Conservation (phyloP, 2,113 vertebrate genomes). For the Petroica traversi region DNA sequence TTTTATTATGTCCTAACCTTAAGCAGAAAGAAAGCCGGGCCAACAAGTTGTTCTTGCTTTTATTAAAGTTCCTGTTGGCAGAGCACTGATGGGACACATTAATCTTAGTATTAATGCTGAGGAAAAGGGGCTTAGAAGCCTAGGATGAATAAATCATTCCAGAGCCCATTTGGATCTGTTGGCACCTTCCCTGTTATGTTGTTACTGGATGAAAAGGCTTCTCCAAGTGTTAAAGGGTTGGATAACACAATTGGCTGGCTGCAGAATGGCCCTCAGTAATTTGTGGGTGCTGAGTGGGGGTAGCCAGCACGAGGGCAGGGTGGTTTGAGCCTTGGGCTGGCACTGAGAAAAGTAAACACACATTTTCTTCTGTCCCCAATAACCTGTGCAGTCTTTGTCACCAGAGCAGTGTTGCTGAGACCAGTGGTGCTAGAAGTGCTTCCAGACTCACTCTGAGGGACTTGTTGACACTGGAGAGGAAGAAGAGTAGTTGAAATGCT, state of each 20-base stretch:
- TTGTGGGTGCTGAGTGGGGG: neutral
- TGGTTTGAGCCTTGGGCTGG: neutral
- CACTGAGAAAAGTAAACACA: neutral
- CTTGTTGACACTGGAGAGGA: neutral
- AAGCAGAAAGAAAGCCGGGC: constrained; percentile 13
- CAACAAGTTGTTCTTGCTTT: constrained; percentile 40
- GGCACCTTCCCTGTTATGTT: constrained; percentile 30
- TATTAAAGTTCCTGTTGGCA: constrained; percentile 64
- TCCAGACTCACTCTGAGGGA: neutral
- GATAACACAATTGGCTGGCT: neutral
- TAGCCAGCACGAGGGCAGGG: neutral
- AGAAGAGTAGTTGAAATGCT: neutral
- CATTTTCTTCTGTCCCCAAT: neutral
- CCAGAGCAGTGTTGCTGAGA: no score
- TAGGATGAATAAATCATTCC: constrained; percentile 41
- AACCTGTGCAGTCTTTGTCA: neutral
- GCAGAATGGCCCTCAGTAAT: neutral
- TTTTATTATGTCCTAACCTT: constrained; percentile 36
- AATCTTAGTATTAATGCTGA: constrained; percentile 58
- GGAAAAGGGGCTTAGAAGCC: constrained; percentile 40
- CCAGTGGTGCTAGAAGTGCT: neutral
- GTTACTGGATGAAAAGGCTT: constrained; percentile 21
- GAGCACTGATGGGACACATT: constrained; percentile 22
- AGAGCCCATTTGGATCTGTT: constrained; percentile 29
- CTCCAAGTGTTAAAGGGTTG: constrained; percentile 8